Evolutionary conservation across 2,113 vertebrate species (phyloP).

Genomic region (Bos indicus): DNA sequence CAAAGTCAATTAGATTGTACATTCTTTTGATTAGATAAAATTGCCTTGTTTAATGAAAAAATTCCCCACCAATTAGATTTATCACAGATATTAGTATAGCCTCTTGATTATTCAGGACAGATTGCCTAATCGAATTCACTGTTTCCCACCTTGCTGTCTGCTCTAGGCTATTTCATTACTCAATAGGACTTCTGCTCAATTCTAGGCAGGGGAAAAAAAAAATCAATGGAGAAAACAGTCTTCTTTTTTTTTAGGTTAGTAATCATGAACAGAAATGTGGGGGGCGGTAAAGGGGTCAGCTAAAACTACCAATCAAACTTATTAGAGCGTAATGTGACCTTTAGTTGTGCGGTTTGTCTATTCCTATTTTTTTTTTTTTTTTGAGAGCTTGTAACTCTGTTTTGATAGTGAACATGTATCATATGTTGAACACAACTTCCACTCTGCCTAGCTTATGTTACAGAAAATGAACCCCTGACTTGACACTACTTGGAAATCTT

Average conservation of each 20-base stretch:
- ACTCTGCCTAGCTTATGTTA: background rate
- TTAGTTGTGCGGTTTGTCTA: background rate
- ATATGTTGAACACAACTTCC: background rate
- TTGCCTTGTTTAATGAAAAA: conserved; percentile 10
- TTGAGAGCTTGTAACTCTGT: background rate
- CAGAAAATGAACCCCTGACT: background rate
- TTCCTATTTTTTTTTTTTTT: background rate
- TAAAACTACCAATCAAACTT: background rate
- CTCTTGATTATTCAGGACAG: conserved; percentile 18
- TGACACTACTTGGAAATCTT: background rate
- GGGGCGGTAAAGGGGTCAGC: background rate
- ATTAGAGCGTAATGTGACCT: background rate
- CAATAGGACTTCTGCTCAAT: background rate
- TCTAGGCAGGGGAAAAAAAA: background rate
- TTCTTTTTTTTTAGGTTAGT: background rate
- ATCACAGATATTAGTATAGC: background rate
- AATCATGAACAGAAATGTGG: background rate
- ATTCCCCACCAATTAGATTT: background rate
- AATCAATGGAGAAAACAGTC: conserved; percentile 6
- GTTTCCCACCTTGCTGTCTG: background rate
- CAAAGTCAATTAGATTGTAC: background rate
- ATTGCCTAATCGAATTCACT: background rate
- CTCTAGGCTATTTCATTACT: conserved; percentile 4
- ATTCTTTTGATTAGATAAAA: background rate
- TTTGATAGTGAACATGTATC: background rate